Conservation (phyloP, 2,113 vertebrate genomes). For the Rhea pennata region DNA sequence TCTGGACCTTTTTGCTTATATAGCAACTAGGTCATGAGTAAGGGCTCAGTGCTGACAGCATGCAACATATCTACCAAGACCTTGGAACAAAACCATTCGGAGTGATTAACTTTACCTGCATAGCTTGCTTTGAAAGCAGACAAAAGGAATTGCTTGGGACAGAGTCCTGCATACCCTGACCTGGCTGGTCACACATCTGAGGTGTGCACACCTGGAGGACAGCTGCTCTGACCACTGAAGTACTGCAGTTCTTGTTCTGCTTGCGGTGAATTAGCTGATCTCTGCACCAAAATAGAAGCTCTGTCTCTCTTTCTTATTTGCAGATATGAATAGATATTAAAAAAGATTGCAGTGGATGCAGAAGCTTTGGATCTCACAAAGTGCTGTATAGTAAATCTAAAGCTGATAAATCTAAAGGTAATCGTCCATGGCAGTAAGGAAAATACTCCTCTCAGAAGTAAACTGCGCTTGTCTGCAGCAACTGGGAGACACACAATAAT, state of each 20-base stretch:
- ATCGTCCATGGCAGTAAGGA: not conserved
- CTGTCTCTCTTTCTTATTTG: not conserved
- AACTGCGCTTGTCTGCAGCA: not conserved
- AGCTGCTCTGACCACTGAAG: not conserved
- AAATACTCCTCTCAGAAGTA: not conserved
- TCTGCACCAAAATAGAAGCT: not conserved
- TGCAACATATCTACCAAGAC: not conserved
- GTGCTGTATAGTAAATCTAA: not conserved
- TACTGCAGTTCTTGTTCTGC: not conserved
- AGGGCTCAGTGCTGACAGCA: not conserved
- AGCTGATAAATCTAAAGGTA: not conserved
- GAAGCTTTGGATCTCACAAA: not conserved
- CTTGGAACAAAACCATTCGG: not conserved
- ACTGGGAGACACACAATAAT: not conserved
- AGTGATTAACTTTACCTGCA: not conserved
- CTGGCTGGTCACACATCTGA: rapidly evolving
- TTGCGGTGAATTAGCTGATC: not conserved
- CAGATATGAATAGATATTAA: not conserved
- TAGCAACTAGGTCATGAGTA: not conserved
- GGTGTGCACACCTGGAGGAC: not conserved
- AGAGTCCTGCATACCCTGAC: too few relatives aligned
- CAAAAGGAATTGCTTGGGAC: not conserved
- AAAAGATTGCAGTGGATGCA: not conserved
- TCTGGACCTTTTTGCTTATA: not conserved
- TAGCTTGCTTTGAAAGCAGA: not conserved